Evolutionary conservation across 2,797 vertebrate genomes (phyloP).

Genomic region (Gephyroberyx darwinii): DNA sequence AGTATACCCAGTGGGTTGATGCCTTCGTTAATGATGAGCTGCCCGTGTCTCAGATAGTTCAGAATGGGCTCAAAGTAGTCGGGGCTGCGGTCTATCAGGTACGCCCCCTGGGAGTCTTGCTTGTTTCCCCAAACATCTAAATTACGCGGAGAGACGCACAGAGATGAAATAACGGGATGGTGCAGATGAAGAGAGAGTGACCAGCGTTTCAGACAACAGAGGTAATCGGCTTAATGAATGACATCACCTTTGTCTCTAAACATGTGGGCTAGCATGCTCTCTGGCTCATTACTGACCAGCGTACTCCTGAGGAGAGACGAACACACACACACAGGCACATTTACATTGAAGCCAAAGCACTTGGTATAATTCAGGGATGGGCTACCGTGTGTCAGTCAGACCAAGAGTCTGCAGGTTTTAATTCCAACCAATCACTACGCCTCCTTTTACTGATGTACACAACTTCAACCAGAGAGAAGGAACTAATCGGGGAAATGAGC

Average conservation of each 20-base stretch:
- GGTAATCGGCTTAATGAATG: too few relatives aligned
- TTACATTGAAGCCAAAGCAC: too few relatives aligned
- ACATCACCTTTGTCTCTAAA: conserved; percentile 89
- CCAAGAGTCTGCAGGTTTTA: too few relatives aligned
- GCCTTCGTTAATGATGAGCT: conserved; percentile 73
- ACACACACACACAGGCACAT: conserved; percentile 8
- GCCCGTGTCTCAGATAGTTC: conserved; percentile 81
- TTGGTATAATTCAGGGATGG: too few relatives aligned
- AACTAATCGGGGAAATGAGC: too few relatives aligned
- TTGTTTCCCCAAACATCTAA: conserved; percentile 91
- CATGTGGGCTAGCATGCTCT: conserved; percentile 95
- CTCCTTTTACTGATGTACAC: too few relatives aligned
- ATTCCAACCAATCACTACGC: too few relatives aligned
- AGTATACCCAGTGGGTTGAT: conserved; percentile 71
- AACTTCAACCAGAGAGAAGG: too few relatives aligned
- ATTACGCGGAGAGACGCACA: not conserved
- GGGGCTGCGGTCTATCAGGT: conserved; percentile 90
- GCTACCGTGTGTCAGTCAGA: too few relatives aligned
- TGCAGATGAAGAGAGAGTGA: not conserved
- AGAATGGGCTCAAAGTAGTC: conserved; percentile 92
- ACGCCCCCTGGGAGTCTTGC: conserved; percentile 87
- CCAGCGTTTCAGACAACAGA: too few relatives aligned
- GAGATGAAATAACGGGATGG: too few relatives aligned
- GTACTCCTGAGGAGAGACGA: conserved; percentile 84
- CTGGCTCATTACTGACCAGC: conserved; percentile 91